Conservation (phyloP, 2,797 vertebrate species). For the Brachyalestes nurse region DNA sequence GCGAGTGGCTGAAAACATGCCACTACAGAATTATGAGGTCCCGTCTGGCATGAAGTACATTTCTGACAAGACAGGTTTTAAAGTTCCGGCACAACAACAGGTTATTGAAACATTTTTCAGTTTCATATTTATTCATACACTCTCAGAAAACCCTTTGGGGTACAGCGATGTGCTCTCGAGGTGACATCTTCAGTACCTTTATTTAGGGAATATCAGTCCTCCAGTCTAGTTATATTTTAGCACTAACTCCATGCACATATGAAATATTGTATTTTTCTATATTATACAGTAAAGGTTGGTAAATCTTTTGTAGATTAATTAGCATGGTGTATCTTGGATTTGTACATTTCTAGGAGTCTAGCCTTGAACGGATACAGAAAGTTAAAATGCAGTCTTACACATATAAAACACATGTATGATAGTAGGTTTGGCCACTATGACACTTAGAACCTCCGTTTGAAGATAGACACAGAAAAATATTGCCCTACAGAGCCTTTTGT, state of each 20-base stretch:
- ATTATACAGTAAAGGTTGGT: too few species aligned
- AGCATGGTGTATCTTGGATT: too few species aligned
- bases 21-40: not conserved
- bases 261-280: too few species aligned
- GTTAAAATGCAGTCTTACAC: not conserved
- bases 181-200: too few species aligned
- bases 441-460: not conserved
- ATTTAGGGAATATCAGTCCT: too few species aligned
- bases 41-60: not conserved
- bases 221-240: too few species aligned
- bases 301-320: too few species aligned
- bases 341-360: not conserved
- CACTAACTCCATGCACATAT: too few species aligned
- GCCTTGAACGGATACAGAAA: not conserved
- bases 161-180: too few species aligned
- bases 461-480: not conserved
- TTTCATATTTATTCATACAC: not conserved
- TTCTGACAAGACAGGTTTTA: slow-evolving; percentile 10
- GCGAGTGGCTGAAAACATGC: not conserved
- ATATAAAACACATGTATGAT: not conserved
- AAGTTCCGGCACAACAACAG: not conserved
- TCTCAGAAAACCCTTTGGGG: not conserved
- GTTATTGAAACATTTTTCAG: not conserved
- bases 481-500: not conserved
- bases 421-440: not conserved